These are phyloP conservation scores for Nezara viridula DNA, from an alignment of 2,888 invertebrate species.

Conservation along the genomic window DNA sequence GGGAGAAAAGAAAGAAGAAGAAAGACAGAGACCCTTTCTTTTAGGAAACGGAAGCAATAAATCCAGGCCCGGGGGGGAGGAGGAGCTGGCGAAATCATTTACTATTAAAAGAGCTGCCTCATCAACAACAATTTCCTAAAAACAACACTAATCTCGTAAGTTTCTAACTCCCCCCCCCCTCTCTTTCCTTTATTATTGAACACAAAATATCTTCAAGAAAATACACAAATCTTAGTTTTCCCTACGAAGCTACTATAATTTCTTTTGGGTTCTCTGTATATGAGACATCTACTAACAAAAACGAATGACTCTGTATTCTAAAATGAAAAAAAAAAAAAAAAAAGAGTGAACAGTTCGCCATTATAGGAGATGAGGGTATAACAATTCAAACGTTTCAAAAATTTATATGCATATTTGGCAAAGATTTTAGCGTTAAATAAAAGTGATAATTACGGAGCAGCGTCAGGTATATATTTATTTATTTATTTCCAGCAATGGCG, in stretches of 20 bases:
- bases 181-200: slow-evolving; percentile 18
- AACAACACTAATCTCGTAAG: slow-evolving; percentile 40
- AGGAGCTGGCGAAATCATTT: not conserved
- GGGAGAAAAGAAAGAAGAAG: not conserved
- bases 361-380: too few species aligned
- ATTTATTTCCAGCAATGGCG: too few species aligned
- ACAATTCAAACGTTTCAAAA: too few species aligned
- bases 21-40: not conserved
- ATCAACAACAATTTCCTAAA: slow-evolving; percentile 22
- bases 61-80: not conserved
- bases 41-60: slow-evolving; percentile 10
- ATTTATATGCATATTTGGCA: too few species aligned
- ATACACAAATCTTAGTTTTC: not conserved
- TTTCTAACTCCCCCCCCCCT: not conserved
- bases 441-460: too few species aligned
- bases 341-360: too few species aligned
- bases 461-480: too few species aligned
- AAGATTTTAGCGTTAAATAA: too few species aligned
- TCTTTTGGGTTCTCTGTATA: not conserved
- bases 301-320: too few species aligned
- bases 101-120: slow-evolving; percentile 13
- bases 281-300: too few species aligned
- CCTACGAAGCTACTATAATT: not conserved
- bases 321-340: too few species aligned
- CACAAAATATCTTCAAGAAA: not conserved